Percentiles rank a stretch among this genome's conserved stretches.
phyloP scores from a whole-genome alignment of 2,888 invertebrate genomes.

The Pristionchus maxplancki region DNA sequence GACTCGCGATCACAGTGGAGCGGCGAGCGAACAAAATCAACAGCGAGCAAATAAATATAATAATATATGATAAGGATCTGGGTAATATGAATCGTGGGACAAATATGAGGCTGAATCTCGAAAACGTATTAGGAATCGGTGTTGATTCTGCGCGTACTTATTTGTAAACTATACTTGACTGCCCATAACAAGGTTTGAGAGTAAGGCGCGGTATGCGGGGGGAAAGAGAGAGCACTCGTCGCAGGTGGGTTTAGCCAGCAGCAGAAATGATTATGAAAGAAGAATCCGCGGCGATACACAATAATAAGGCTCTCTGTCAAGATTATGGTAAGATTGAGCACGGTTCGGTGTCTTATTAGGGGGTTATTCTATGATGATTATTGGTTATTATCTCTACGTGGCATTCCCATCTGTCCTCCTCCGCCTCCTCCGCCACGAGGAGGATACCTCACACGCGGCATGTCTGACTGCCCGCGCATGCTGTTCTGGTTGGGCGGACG shows the following conservation, averaged over 20 bases:
- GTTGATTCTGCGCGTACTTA: not conserved
- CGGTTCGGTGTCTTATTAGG: slow-evolving; percentile 32
- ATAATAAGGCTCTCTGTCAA: not conserved
- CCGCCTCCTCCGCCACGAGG: slow-evolving; percentile 13
- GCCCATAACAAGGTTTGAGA: not conserved
- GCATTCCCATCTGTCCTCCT: slow-evolving; percentile 17
- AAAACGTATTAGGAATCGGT: not conserved
- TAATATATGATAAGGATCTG: slow-evolving; percentile 24
- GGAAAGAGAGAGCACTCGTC: slow-evolving; percentile 2
- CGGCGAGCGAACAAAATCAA: slow-evolving; percentile 9
- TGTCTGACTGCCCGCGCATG: not conserved
- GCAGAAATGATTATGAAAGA: slow-evolving; percentile 31
- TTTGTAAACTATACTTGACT: slow-evolving; percentile 17
- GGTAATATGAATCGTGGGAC: not conserved
- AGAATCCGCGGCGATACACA: not conserved
- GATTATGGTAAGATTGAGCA: slow-evolving; percentile 47
- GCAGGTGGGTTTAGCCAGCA: not conserved
- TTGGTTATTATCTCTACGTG: slow-evolving; percentile 33
- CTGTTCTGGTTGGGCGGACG: slow-evolving; percentile 34
- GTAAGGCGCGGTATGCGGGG: slow-evolving; percentile 32
- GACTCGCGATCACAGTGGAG: not conserved
- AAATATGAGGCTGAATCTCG: not conserved
- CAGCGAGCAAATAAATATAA: not conserved
- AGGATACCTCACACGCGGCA: slow-evolving; percentile 45
- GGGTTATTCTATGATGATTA: not conserved